Evolutionary conservation across 1,140 invertebrate species (phyloP).

Genomic region (Drosophila nannoptera): DNA sequence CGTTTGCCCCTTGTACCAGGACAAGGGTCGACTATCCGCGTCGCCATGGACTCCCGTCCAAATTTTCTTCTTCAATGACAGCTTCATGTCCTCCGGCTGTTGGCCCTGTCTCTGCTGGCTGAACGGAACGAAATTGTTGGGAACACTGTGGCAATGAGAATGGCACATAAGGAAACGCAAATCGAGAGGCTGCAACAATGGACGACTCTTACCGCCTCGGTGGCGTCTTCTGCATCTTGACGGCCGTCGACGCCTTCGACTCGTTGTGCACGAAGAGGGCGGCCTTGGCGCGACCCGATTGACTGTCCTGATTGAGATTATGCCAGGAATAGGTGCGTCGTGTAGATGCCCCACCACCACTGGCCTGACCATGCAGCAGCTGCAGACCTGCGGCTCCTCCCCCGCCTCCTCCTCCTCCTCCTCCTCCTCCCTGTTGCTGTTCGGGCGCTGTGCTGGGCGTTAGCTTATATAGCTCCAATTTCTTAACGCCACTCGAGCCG

Average conservation of each 20-base stretch:
- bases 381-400: neutral
- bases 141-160: slow-evolving; percentile 31
- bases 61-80: slow-evolving; percentile 77
- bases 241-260: slow-evolving; percentile 23
- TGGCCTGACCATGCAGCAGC: slow-evolving; percentile 1
- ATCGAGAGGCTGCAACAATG: neutral
- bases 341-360: slow-evolving; percentile 17
- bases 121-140: slow-evolving; percentile 48
- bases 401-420: neutral
- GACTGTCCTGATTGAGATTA: slow-evolving; percentile 62
- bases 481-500: slow-evolving; percentile 36
- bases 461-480: slow-evolving; percentile 56
- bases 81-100: slow-evolving; percentile 62
- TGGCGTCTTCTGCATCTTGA: slow-evolving; percentile 39
- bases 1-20: slow-evolving; percentile 49
- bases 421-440: slow-evolving; percentile 1
- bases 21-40: slow-evolving; percentile 41
- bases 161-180: neutral
- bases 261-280: slow-evolving; percentile 37
- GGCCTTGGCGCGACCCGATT: slow-evolving; percentile 1
- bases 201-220: slow-evolving; percentile 38
- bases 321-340: slow-evolving; percentile 78
- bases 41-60: slow-evolving; percentile 68
- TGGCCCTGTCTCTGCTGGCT: slow-evolving; percentile 38
- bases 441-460: slow-evolving; percentile 58